A percentile compares a stretch with the other conserved stretches of the same genome.
Evolutionary conservation across 2,797 vertebrate species (phyloP).

Genomic region (Craterocephalus amniculus): DNA sequence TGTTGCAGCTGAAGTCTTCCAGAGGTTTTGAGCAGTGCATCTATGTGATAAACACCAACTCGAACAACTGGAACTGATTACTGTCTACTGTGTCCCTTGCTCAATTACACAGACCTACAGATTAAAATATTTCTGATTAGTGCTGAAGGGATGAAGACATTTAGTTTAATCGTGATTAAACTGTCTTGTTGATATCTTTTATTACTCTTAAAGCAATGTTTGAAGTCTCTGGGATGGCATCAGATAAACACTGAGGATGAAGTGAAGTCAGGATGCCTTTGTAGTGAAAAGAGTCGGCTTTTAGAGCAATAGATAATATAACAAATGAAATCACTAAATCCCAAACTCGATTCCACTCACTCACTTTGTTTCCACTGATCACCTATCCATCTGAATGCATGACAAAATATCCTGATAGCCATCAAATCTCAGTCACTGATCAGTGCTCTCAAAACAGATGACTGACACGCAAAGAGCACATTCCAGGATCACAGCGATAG

Average conservation of each 20-base stretch:
- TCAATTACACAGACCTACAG: conserved; percentile 38
- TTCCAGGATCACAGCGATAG: not conserved
- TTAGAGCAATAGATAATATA: conserved; percentile 14
- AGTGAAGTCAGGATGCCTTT: conserved; percentile 12
- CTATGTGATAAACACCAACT: conserved; percentile 6
- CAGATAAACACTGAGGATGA: not conserved
- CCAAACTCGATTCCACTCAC: not conserved
- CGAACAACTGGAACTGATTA: conserved; percentile 26
- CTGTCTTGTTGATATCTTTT: conserved; percentile 10
- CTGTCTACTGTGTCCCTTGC: conserved; percentile 19
- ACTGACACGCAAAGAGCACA: conserved; percentile 19
- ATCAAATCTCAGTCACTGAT: conserved; percentile 32
- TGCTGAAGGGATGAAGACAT: conserved; percentile 22
- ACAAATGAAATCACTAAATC: conserved; percentile 29
- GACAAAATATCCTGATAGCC: conserved; percentile 28
- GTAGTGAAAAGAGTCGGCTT: conserved; percentile 3
- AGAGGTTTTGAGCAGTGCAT: not conserved
- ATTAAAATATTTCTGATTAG: conserved; percentile 29
- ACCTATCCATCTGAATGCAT: conserved; percentile 5
- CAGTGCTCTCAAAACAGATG: conserved; percentile 17
- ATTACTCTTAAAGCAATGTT: conserved; percentile 16
- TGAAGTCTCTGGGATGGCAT: not conserved
- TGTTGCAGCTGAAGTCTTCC: not conserved
- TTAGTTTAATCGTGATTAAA: conserved; percentile 22
- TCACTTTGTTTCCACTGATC: not conserved